A percentile compares a stretch with the other conserved stretches of the same genome.
These are phyloP conservation scores for Brachymystax lenok DNA, from an alignment of 2,797 vertebrate genomes.

Conservation along the genomic window DNA sequence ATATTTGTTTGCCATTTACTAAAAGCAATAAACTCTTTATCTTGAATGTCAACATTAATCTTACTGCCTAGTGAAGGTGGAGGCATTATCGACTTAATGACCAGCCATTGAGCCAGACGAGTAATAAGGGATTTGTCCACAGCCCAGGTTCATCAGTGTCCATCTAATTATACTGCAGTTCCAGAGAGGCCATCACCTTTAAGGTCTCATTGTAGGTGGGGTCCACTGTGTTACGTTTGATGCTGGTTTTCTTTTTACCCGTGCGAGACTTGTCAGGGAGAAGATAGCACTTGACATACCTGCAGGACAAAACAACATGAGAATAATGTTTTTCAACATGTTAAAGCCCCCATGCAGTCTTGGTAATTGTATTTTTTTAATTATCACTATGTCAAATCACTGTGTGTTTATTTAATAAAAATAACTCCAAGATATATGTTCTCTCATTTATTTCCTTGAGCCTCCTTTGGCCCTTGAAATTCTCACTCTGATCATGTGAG, in stretches of 20 bases:
- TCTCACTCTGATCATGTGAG: too few species aligned
- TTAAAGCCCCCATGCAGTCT: too few species aligned
- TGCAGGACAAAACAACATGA: slow-evolving; percentile 56
- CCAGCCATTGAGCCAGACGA: slow-evolving; percentile 6
- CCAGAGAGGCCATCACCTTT: slow-evolving; percentile 73
- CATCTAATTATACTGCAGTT: not conserved
- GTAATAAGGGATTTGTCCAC: slow-evolving; percentile 37
- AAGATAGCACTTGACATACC: slow-evolving; percentile 95
- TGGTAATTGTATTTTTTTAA: too few species aligned
- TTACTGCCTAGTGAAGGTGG: slow-evolving; percentile 49
- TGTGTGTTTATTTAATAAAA: too few species aligned
- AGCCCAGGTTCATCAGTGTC: slow-evolving; percentile 25
- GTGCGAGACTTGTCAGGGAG: slow-evolving; percentile 95
- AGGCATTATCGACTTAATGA: slow-evolving; percentile 34
- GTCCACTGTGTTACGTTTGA: slow-evolving; percentile 85
- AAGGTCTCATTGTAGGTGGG: slow-evolving; percentile 88
- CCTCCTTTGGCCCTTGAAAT: too few species aligned
- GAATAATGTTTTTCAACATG: slow-evolving; percentile 6
- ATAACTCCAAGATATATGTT: too few species aligned
- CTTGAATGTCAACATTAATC: slow-evolving; percentile 57
- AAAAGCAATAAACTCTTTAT: slow-evolving; percentile 55
- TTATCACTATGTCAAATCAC: too few species aligned
- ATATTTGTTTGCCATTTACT: slow-evolving; percentile 60
- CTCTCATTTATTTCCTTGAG: too few species aligned
- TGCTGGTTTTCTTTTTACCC: slow-evolving; percentile 90